Evolutionary conservation across 2,797 vertebrate species (phyloP), one percentile per base, ranked within the genome.

Genomic region (Gallinago nigripennis): DNA sequence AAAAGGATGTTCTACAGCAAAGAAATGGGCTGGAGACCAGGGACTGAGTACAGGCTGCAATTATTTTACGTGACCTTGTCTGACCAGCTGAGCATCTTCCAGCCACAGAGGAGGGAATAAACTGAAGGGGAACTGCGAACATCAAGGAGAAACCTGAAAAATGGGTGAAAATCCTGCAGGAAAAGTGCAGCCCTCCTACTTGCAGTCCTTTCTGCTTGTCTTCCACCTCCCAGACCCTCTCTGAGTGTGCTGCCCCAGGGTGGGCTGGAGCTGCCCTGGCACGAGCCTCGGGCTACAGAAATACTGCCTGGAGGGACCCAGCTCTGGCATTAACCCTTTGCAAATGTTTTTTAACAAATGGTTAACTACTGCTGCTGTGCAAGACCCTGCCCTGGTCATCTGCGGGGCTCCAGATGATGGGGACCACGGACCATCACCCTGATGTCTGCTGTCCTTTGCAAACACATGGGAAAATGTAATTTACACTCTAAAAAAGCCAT

Each of bases 171-270:
- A 75, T 23, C 45, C 43, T 37, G 25, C n/a, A 28, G 25, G 53
- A 46, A 41, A 24, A 0, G 0, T 6, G 28, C 57, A 65, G 6
- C 20, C 16, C 41, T 28, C 27, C 41, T 84, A 2, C 28, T 41
- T 8, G 12, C 25, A 16, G 24, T 3, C n/a, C n/a, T 43, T 39
- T n/a, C 30, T 57, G 21, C 57, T 65, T 14, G 8, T 14, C 15
- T 28, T 39, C 18, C 35, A 39, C 15, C 27, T 35, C 64, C 48
- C 1, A 2, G 70, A 54, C 31, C 60, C 48, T 12, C 46, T 39
- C 58, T 15, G 35, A 31, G 8, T 9, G 16, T 4, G 18, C n/a
- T 21, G 60, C 48, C 46, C 54, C 39, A 11, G 17, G 31, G 5
- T 0, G 2, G 31, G 27, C 50, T 57, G 66, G 43, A 73, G 80